A percentile compares a stretch with the other conserved stretches of the same genome.
Conservation (phyloP, 2,113 vertebrate genomes). For the Rostratula benghalensis region DNA sequence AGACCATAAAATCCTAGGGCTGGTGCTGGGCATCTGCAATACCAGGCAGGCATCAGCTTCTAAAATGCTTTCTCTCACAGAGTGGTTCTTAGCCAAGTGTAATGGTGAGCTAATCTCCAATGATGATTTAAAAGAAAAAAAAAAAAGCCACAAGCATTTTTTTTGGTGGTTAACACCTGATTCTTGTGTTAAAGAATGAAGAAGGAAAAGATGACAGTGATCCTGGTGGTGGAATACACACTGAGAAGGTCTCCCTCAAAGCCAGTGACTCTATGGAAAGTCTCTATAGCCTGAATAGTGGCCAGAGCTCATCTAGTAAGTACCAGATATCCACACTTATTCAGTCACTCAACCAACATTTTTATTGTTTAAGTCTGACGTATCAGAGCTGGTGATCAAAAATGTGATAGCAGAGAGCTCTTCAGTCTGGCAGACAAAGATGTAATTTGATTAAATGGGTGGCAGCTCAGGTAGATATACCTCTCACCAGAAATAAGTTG, state of each 20-base stretch:
- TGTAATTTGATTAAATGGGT: neutral
- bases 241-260: slow-evolving; percentile 71
- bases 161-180: neutral
- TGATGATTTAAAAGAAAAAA: neutral
- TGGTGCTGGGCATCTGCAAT: neutral
- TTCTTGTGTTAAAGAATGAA: slow-evolving; percentile 74
- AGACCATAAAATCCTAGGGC: neutral
- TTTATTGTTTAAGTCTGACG: slow-evolving; percentile 1
- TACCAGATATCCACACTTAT: neutral
- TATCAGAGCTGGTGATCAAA: slow-evolving; percentile 13
- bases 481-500: neutral
- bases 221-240: slow-evolving; percentile 52
- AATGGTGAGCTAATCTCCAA: neutral
- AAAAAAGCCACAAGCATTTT: neutral
- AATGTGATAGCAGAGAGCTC: neutral
- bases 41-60: neutral
- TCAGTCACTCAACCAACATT: neutral
- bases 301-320: slow-evolving; percentile 93
- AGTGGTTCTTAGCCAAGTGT: neutral
- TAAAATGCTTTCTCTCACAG: neutral
- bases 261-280: slow-evolving; percentile 88
- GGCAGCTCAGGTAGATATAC: neutral
- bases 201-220: slow-evolving; percentile 69
- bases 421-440: neutral
- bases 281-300: slow-evolving; percentile 86